phyloP scores from a whole-genome alignment of 2,888 invertebrate species.

The Hololepta plana region DNA sequence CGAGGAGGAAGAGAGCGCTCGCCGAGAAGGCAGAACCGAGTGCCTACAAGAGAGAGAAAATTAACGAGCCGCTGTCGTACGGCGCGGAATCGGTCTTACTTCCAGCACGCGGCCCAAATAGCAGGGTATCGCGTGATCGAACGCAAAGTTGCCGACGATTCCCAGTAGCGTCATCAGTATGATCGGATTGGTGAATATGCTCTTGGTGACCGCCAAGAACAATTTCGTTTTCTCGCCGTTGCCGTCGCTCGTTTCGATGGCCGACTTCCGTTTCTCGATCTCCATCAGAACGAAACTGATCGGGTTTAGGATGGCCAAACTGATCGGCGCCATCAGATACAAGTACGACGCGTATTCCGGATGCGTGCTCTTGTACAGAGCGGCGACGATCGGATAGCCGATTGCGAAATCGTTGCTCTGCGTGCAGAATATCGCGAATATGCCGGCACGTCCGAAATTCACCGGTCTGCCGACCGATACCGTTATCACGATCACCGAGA shows the following conservation, averaged over 20 bases:
- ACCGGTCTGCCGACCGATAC: slow-evolving; percentile 62
- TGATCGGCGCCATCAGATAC: slow-evolving; percentile 88
- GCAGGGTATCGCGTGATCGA: slow-evolving; percentile 58
- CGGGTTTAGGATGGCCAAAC: slow-evolving; percentile 80
- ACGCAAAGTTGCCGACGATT: slow-evolving; percentile 65
- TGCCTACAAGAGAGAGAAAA: slow-evolving; percentile 29
- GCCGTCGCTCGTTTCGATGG: slow-evolving; percentile 1
- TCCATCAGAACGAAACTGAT: slow-evolving; percentile 82
- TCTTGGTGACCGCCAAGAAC: slow-evolving; percentile 33
- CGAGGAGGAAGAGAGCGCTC: slow-evolving; percentile 76
- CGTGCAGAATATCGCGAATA: slow-evolving; percentile 88
- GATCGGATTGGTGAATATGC: slow-evolving; percentile 73
- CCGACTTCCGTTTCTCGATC: slow-evolving; percentile 35
- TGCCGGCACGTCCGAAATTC: slow-evolving; percentile 69
- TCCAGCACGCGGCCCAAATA: slow-evolving; percentile 57
- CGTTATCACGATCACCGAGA: slow-evolving; percentile 57
- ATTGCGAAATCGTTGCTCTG: slow-evolving; percentile 97
- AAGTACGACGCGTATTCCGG: slow-evolving; percentile 82
- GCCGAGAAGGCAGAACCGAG: slow-evolving; percentile 83
- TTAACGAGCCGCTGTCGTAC: background rate
- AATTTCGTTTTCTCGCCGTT: slow-evolving; percentile 14
- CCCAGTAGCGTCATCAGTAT: slow-evolving; percentile 87
- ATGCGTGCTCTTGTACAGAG: slow-evolving; percentile 69
- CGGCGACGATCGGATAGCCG: slow-evolving; percentile 83
- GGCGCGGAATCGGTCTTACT: slow-evolving; percentile 29